Evolutionary conservation across 2,797 vertebrate genomes (phyloP).

Genomic region (Petrocephalus sullivani): DNA sequence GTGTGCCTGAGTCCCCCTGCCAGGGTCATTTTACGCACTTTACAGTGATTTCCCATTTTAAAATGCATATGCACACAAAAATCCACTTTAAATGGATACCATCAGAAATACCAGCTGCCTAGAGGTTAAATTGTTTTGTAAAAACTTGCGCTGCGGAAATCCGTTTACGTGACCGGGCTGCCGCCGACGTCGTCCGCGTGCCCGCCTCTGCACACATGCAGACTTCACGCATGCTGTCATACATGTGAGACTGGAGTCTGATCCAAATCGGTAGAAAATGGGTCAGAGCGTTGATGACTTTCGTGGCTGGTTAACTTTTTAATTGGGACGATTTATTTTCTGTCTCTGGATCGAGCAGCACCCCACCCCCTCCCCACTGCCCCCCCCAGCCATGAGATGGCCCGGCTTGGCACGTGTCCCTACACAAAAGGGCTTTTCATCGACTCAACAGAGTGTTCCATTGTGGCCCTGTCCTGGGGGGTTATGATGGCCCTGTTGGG

Average conservation of each 20-base stretch:
- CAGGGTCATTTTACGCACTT: no score
- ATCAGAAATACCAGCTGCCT: background rate
- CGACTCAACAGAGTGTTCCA: background rate
- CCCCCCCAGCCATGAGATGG: background rate
- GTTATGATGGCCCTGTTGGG: no score
- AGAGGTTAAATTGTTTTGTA: background rate
- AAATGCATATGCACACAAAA: background rate
- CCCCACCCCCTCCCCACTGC: background rate
- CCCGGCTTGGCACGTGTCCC: background rate
- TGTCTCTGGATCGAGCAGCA: background rate
- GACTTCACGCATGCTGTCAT: background rate
- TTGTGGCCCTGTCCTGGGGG: background rate
- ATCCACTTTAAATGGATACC: background rate
- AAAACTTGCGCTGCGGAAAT: background rate
- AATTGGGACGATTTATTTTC: constrained; percentile 15
- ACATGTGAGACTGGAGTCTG: background rate
- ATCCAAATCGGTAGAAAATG: background rate
- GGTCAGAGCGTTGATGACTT: background rate
- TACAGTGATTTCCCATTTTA: background rate
- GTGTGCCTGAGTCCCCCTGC: background rate
- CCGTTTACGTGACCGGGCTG: no score
- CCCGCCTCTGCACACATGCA: background rate
- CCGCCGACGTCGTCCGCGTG: no score
- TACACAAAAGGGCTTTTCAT: background rate
- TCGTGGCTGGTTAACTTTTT: constrained; percentile 13